Conservation (phyloP, 92 coral and sea anemone species). For the Porites rus region DNA sequence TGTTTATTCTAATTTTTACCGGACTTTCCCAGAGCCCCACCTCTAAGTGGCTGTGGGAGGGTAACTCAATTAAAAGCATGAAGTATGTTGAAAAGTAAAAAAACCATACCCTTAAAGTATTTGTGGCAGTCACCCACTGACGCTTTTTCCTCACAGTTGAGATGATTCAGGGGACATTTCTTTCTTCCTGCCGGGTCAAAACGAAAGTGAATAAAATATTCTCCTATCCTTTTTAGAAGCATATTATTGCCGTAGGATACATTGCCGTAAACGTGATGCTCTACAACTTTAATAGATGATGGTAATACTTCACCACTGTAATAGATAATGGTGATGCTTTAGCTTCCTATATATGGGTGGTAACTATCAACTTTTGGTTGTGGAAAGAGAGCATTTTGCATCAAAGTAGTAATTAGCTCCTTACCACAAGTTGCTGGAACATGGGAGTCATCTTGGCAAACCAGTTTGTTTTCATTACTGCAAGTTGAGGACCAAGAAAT, state of each 20-base stretch:
- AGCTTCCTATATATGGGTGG: too few relatives aligned
- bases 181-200: conserved; percentile 15
- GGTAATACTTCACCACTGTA: too few relatives aligned
- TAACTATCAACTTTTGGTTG: too few relatives aligned
- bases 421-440: conserved; percentile 18
- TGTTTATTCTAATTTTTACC: too few relatives aligned
- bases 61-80: not conserved
- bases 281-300: too few relatives aligned
- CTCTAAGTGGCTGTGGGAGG: not conserved
- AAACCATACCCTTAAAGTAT: not conserved
- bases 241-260: too few relatives aligned
- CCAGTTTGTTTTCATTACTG: not conserved
- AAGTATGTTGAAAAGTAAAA: not conserved
- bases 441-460: conserved; percentile 33
- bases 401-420: not conserved
- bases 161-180: conserved; percentile 47
- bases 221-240: too few relatives aligned
- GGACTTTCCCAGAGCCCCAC: too few relatives aligned
- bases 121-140: not conserved
- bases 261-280: too few relatives aligned
- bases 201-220: not conserved
- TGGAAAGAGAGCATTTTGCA: not conserved
- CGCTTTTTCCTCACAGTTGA: conserved; percentile 45
- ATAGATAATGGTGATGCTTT: too few relatives aligned
- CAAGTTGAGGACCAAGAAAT: conserved; percentile 49